Base-by-base conservation (phyloP, 2,888 invertebrate species). In the Dicycla oo region DNA sequence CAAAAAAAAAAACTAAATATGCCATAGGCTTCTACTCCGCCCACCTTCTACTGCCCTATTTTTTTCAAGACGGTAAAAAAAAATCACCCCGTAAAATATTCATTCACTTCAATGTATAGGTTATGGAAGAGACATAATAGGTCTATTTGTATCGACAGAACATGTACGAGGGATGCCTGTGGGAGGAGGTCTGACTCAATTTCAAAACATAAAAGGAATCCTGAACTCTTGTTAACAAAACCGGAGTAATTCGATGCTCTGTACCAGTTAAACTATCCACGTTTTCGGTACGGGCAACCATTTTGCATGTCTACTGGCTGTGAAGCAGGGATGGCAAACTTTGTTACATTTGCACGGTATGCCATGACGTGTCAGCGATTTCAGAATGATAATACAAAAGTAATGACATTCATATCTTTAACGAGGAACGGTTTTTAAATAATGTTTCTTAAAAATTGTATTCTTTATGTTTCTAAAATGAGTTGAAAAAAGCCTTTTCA, bases 231-330 rank as follows among this genome's bases (percentile, higher is more conserved):
- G 60, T 60, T 51, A 51, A 54, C 26, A 38, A 54, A 53, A 47
- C 43, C 30, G 18, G 26, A 40, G 61, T 68, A 53, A 62, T 62
- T 62, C 45, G n/a, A 54, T 67, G 40, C 45, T 49, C 38, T 7
- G 45, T 40, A 40, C 40, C 34, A 34, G 43, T 30, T 47, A 69
- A 56, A 56, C 30, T 54, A 34, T 49, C 3, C 43, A 47, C 10
- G 53, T 51, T 71, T 26, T 65, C 13, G 47, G 43, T 66, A 66
- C 45, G 5, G 30, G 23, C n/a, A 67, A 70, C 34, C 40, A 65
- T 73, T 68, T 77, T 49, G 60, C n/a, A 51, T 73, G 60, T 72
- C 57, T 68, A 60, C 30, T 53, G 13, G 34, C 18, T 73, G 34
- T 51, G 34, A 45, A 40, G 40, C n/a, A 71, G 45, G 45, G 34